These are phyloP conservation scores for Carlito syrichta DNA, from an alignment of 2,113 vertebrate genomes.

Conservation along the genomic window DNA sequence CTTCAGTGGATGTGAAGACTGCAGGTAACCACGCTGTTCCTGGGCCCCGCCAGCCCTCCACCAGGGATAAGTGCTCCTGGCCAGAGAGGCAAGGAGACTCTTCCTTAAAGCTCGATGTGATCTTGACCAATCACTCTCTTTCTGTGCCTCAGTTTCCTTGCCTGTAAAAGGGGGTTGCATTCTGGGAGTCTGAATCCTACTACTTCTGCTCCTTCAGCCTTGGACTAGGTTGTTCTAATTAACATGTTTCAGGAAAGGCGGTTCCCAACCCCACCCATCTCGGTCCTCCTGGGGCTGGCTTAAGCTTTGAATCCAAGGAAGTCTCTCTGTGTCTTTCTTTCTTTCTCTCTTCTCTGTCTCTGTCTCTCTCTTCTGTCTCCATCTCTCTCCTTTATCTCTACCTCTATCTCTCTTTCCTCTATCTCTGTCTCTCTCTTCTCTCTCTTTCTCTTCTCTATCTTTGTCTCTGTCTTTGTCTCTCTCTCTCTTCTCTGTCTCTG, in stretches of 20 bases:
- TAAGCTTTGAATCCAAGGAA: neutral
- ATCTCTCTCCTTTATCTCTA: too few species aligned
- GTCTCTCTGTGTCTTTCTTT: neutral
- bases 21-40: neutral
- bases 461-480: too few species aligned
- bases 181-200: neutral
- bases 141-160: neutral
- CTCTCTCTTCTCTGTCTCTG: too few species aligned
- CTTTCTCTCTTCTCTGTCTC: neutral
- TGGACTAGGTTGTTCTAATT: neutral
- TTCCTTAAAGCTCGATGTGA: neutral
- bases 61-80: neutral
- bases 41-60: neutral
- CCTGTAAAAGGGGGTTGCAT: neutral
- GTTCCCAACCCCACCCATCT: neutral
- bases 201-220: neutral
- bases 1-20: neutral
- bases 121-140: neutral
- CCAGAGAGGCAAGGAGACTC: neutral
- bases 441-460: too few species aligned
- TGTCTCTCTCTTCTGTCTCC: neutral
- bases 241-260: neutral
- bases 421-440: too few species aligned
- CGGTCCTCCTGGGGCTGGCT: neutral
- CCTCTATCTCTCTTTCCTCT: too few species aligned